Evolutionary conservation across 2,888 invertebrate species (phyloP).

Genomic region (Polyommatus icarus): DNA sequence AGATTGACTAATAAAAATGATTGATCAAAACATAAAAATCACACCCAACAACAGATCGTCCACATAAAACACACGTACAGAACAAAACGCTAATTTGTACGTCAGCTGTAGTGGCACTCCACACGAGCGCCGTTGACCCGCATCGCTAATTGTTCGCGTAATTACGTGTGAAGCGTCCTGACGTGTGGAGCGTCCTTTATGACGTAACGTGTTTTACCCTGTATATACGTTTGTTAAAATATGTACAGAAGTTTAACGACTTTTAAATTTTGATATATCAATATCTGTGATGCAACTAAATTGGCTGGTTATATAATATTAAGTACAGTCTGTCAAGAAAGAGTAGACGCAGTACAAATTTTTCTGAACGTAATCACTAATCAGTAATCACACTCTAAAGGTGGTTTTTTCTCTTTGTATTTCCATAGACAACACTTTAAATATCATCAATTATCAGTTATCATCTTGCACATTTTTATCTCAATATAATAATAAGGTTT

Average conservation of each 20-base stretch:
- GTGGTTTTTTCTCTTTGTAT: too few relatives aligned
- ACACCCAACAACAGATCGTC: background rate
- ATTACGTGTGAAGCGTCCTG: constrained; percentile 27
- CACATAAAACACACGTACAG: background rate
- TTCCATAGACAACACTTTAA: too few relatives aligned
- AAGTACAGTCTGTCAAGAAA: too few relatives aligned
- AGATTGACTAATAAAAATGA: background rate
- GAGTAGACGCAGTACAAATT: too few relatives aligned
- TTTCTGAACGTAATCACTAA: too few relatives aligned
- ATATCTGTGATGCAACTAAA: too few relatives aligned
- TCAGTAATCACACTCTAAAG: too few relatives aligned
- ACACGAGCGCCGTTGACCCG: constrained; percentile 54
- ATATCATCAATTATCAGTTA: too few relatives aligned
- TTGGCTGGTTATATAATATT: too few relatives aligned
- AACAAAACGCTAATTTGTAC: constrained; percentile 25
- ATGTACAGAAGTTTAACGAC: too few relatives aligned
- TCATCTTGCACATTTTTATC: too few relatives aligned
- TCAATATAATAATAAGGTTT: too few relatives aligned
- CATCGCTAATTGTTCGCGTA: constrained; percentile 45
- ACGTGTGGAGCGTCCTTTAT: constrained; percentile 15
- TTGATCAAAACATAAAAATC: background rate
- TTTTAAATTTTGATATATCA: background rate
- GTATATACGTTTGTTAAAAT: background rate
- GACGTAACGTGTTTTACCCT: background rate
- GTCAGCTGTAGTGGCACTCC: constrained; percentile 43